Conservation (phyloP, 1,140 invertebrate genomes). For the Drosophila navojoa region DNA sequence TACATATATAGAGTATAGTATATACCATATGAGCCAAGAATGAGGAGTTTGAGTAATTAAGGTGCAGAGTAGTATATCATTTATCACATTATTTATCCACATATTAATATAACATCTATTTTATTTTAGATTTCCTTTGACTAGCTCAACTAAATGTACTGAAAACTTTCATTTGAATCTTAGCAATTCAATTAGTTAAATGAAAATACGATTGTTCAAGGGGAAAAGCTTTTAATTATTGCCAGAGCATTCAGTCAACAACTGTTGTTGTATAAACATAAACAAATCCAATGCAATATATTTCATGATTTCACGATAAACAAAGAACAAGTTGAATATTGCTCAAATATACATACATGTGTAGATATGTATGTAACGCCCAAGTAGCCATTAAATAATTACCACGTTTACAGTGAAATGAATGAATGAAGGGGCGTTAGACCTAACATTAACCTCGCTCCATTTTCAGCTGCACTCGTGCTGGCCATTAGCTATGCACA, state of each 20-base stretch:
- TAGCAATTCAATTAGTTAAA: not conserved
- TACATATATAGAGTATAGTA: not conserved
- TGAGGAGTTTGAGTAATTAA: not conserved
- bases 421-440: conserved; percentile 39
- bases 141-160: no score
- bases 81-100: no score
- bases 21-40: not conserved
- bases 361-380: not conserved
- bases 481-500: not conserved
- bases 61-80: no score
- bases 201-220: not conserved
- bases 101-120: no score
- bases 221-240: not conserved
- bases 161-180: no score
- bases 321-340: conserved; percentile 23
- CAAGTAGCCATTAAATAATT: conserved; percentile 65
- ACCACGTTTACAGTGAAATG: conserved; percentile 54
- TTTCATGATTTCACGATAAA: conserved; percentile 6
- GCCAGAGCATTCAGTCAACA: not conserved
- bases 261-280: conserved; percentile 1
- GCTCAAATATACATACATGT: not conserved
- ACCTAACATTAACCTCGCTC: conserved; percentile 30
- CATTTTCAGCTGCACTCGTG: conserved; percentile 12
- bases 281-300: conserved; percentile 24
- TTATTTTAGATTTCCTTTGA: no score